Percentiles rank a stretch among this genome's conserved stretches.
These are phyloP conservation scores for Leptopilina clavipes DNA, from an alignment of 1,140 invertebrate genomes.

Conservation along the genomic window DNA sequence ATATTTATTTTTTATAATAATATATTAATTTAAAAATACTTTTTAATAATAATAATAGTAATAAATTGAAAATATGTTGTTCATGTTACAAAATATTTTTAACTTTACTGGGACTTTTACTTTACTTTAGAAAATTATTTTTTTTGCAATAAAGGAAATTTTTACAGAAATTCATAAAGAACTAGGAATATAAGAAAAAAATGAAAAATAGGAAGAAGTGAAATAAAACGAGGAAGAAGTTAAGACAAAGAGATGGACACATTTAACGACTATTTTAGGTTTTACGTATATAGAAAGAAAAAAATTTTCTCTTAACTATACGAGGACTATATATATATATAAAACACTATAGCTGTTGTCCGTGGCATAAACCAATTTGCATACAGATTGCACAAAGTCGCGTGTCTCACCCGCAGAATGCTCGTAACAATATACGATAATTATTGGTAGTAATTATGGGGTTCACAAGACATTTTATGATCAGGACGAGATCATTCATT, in stretches of 20 bases:
- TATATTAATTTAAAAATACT: no score
- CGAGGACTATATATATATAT: not conserved
- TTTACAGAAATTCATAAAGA: not conserved
- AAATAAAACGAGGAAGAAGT: no score
- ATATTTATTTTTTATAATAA: no score
- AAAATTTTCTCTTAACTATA: not conserved
- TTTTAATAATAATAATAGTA: no score
- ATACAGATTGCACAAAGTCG: constrained; percentile 26
- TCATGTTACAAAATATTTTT: no score
- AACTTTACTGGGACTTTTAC: no score
- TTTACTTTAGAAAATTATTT: no score
- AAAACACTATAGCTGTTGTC: not conserved
- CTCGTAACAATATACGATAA: constrained; percentile 28
- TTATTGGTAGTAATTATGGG: constrained; percentile 19
- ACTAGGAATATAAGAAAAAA: not conserved
- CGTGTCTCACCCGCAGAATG: constrained; percentile 15
- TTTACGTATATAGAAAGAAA: not conserved
- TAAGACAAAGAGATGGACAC: not conserved
- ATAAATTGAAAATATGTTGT: no score
- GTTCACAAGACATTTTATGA: not conserved
- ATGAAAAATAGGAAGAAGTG: not conserved
- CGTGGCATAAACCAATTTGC: constrained; percentile 16
- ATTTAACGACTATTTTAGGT: constrained; percentile 6
- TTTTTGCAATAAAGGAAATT: not conserved
- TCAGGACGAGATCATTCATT: constrained; percentile 9